Evolutionary conservation across 2,113 vertebrate genomes (phyloP), one percentile per base, ranked within the genome.

Genomic region (Microcebus griseorufus): DNA sequence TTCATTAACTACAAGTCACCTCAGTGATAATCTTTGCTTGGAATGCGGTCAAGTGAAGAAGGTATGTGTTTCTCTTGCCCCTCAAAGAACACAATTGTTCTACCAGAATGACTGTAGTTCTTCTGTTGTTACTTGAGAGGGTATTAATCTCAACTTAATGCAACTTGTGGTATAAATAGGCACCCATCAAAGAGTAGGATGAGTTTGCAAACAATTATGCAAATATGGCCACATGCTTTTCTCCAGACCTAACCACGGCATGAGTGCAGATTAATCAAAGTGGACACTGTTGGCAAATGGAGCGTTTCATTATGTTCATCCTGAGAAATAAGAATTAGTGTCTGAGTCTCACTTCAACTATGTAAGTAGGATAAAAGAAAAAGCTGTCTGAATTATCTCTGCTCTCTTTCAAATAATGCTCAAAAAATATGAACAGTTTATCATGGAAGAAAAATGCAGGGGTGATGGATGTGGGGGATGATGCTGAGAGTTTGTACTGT

Each of bases 141-240:
- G 88, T 81, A 98, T 98, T 98, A 95, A 82, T 94, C 88, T 97
- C 96, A 96, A 96, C 94, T 97, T 88, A 95, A 92, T 97, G 95
- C 34, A 96, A 91, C 90, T 94, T 60, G 65, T 96, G 96, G 94
- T 97, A 48, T 98, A 98, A 97, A 97, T 98, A 96, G 73, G 94
- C 94, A 98, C 81, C 62, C 60, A 98, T 87, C 93, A 84, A 97
- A 73, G 83, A 96, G 95, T 58, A 96, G 85, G 89, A 85, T 7
- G 34, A 95, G 69, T 97, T 98, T 97, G 96, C 95, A 94, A 97
- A 96, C 97, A 98, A 98, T 98, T 98, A 98, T 98, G 97, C 97
- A 98, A 98, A 98, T 98, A 98, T 94, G 94, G 97, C 97, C 53
- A 87, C 90, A 85, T 18, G 95, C 90, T 10, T 34, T 60, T 76